A percentile compares a stretch with the other conserved stretches of the same genome.
Evolutionary conservation across 2,113 vertebrate genomes (phyloP).

Genomic region (Coturnix japonica): DNA sequence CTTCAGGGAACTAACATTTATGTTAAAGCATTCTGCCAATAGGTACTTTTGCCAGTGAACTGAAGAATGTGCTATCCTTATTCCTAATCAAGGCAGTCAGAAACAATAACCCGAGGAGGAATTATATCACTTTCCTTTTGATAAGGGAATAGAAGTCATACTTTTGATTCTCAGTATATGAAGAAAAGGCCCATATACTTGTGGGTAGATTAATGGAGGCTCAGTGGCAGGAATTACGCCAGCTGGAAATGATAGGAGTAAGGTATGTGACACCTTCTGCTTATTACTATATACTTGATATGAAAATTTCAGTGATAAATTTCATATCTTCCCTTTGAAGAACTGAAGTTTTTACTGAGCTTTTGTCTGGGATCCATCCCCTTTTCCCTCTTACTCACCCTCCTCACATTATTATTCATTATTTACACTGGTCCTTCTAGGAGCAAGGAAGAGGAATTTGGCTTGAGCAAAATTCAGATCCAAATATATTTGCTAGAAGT

Average conservation of each 20-base stretch:
- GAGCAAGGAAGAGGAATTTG: neutral
- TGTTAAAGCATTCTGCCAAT: neutral
- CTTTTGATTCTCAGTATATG: neutral
- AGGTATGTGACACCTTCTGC: neutral
- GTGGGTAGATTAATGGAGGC: neutral
- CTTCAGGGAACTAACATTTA: neutral
- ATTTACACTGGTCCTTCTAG: neutral
- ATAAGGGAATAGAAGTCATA: neutral
- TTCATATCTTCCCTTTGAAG: neutral
- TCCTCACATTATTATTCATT: neutral
- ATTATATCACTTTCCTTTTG: neutral
- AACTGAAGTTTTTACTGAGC: neutral
- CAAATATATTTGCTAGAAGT: neutral
- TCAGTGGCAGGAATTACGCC: neutral
- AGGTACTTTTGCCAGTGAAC: neutral
- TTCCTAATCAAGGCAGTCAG: neutral
- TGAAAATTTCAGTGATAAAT: neutral
- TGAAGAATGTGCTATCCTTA: neutral
- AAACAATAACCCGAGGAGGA: neutral
- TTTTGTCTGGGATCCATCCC: neutral
- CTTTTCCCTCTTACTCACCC: neutral
- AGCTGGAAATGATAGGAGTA: neutral
- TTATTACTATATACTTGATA: neutral
- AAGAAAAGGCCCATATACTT: neutral
- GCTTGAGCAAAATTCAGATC: neutral